A percentile compares a stretch with the other conserved stretches of the same genome.
Evolutionary conservation across 2,113 vertebrate species (phyloP).

Genomic region (Helogale parvula): DNA sequence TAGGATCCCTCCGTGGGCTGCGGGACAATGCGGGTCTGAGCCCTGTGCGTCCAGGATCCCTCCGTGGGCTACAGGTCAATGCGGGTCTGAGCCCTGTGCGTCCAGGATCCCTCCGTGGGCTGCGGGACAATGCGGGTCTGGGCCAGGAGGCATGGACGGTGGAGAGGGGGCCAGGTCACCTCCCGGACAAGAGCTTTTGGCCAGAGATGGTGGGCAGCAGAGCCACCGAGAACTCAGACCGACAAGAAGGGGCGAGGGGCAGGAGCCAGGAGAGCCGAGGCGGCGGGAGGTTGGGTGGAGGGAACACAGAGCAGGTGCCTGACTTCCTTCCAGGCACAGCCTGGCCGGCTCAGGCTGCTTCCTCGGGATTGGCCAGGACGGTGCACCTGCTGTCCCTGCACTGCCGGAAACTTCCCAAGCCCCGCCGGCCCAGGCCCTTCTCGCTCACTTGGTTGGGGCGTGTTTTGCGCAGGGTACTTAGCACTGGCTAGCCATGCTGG

Average conservation of each 20-base stretch:
- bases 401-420: neutral
- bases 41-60: neutral
- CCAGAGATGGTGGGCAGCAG: neutral
- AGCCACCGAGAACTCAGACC: neutral
- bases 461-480: neutral
- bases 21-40: neutral
- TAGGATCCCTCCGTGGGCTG: rapidly evolving
- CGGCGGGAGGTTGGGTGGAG: neutral
- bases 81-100: neutral
- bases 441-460: neutral
- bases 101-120: rapidly evolving
- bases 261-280: too few relatives aligned
- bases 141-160: neutral
- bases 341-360: neutral
- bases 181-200: neutral
- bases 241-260: rapidly evolving
- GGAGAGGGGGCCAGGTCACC: neutral
- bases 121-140: neutral
- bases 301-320: rapidly evolving
- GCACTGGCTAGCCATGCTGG: neutral
- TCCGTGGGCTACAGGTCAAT: rapidly evolving
- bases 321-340: neutral
- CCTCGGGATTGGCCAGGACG: too few relatives aligned
- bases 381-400: too few relatives aligned
- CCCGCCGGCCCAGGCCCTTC: neutral